Conservation (phyloP, 2,113 vertebrate species). For the Sprattus sprattus region DNA sequence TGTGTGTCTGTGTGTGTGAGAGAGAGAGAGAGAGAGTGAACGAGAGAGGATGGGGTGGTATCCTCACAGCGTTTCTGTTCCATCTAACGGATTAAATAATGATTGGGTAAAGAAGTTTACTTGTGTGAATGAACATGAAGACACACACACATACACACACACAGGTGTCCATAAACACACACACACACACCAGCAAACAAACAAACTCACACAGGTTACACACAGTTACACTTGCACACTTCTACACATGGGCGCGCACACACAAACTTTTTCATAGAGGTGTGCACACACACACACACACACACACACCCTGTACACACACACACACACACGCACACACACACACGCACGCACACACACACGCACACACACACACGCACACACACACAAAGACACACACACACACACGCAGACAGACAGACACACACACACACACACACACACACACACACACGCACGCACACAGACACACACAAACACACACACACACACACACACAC, state of each 20-base stretch:
- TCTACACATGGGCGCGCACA: neutral
- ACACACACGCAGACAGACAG: too few relatives aligned
- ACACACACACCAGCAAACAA: neutral
- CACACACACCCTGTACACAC: neutral
- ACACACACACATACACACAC: neutral
- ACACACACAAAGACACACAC: too few relatives aligned
- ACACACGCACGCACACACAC: neutral
- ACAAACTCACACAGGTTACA: neutral
- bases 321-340: neutral
- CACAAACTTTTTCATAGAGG: neutral
- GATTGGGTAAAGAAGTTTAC: neutral
- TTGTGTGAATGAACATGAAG: neutral
- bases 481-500: conserved; percentile 7
- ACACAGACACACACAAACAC: neutral
- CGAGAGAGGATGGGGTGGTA: neutral
- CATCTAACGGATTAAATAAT: neutral
- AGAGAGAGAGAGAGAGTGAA: neutral
- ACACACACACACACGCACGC: neutral
- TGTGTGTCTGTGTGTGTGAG: neutral
- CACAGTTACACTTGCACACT: neutral
- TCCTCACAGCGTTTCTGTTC: neutral
- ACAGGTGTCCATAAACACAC: neutral
- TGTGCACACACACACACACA: neutral
- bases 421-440: conserved; percentile 8
- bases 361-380: neutral